Percentiles rank a stretch among this genome's conserved stretches.
phyloP scores from a whole-genome alignment of 92 coral and sea anemone species.

The Epizoanthus scotinus region DNA sequence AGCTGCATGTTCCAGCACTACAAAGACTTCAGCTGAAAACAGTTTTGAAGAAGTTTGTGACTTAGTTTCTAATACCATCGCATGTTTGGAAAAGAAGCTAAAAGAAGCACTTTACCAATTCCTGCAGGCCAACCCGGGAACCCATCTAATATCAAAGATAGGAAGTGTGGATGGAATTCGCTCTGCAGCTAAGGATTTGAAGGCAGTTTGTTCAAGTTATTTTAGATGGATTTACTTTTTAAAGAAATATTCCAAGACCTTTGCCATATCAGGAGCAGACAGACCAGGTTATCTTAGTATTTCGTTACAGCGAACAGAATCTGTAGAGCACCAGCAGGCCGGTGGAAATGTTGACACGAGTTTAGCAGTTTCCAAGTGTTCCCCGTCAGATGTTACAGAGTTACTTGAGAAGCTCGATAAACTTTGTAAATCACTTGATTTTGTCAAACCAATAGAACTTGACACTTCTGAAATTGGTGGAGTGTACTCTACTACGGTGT shows the following conservation, averaged over 20 bases:
- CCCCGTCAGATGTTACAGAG: neutral
- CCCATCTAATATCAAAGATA: conserved; percentile 3
- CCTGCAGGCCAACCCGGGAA: neutral
- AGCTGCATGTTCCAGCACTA: too few relatives aligned
- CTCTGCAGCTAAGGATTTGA: neutral
- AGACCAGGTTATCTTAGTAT: conserved; percentile 5
- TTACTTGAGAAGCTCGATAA: neutral
- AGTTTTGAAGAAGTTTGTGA: too few relatives aligned
- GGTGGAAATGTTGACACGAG: neutral
- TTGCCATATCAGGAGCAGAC: neutral
- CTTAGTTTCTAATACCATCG: neutral
- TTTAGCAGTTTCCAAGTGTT: neutral
- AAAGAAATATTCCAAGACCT: neutral
- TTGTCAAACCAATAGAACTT: conserved; percentile 5
- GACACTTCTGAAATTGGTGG: neutral
- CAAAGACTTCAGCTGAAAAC: too few relatives aligned
- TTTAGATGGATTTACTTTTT: conserved; percentile 22
- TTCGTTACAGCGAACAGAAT: neutral
- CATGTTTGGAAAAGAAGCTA: neutral
- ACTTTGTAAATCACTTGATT: conserved; percentile 8
- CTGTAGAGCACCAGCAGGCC: neutral
- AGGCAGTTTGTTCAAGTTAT: neutral
- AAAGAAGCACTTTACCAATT: neutral
- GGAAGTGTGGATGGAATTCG: neutral
- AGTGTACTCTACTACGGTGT: neutral